Percentiles rank a stretch among this genome's conserved stretches.
Conservation (phyloP, 2,888 invertebrate genomes). For the Dendrolimus houi region DNA sequence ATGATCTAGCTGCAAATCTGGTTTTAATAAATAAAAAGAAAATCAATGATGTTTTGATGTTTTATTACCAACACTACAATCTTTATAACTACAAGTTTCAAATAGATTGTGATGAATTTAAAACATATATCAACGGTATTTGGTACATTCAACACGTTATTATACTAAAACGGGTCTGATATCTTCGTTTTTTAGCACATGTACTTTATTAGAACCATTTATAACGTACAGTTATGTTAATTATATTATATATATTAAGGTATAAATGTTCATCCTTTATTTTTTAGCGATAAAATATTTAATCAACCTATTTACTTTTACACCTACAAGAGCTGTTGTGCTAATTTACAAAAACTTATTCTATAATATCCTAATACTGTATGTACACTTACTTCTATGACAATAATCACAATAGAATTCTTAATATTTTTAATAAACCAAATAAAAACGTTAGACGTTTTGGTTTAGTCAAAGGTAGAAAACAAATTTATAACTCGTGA, state of each 20-base stretch:
- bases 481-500: conserved; percentile 1
- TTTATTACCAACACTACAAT: conserved; percentile 69
- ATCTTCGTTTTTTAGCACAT: conserved; percentile 15
- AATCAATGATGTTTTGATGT: conserved; percentile 27
- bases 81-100: conserved; percentile 40
- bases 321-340: neutral
- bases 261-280: conserved; percentile 30
- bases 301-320: too few species aligned
- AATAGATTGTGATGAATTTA: conserved; percentile 46
- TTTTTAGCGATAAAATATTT: too few species aligned
- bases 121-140: conserved; percentile 41
- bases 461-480: conserved; percentile 5
- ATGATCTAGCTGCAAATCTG: too few species aligned
- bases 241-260: conserved; percentile 12
- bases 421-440: conserved; percentile 22
- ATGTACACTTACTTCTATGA: conserved; percentile 33
- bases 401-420: conserved; percentile 44
- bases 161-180: conserved; percentile 36
- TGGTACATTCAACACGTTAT: conserved; percentile 34
- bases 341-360: conserved; percentile 31
- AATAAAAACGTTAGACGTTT: conserved; percentile 36
- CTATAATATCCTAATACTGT: conserved; percentile 26
- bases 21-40: too few species aligned
- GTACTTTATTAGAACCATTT: too few species aligned
- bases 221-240: too few species aligned